Evolutionary conservation across 1,140 invertebrate species (phyloP), one percentile per base, ranked within the genome.

Genomic region (Trachelipus rathkii): DNA sequence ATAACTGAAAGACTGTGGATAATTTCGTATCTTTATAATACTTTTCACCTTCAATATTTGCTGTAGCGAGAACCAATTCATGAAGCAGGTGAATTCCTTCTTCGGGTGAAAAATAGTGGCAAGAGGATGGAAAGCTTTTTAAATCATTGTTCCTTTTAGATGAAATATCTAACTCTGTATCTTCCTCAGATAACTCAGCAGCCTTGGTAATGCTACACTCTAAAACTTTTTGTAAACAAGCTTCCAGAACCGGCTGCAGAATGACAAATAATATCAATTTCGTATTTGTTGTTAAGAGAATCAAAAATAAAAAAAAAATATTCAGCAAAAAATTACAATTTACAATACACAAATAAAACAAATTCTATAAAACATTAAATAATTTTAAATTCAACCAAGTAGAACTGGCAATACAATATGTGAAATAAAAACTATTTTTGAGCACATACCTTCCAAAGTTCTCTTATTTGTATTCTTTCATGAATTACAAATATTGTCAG

Each of bases 1-100:
- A 91, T 0, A 97, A 86, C 53, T 90, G 88, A 91, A 92, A 95
- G n/a, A 95, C 90, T 66, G 83, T 82, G 15, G 81, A 79, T 81
- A 83, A 60, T 19, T 60, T 60, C 2, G 19, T 60, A 15, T 60
- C 50, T 60, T 19, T 60, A 19, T 60, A 13, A 15, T 60, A 13
- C 19, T 19, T 60, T 13, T 60, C 50, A 33, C 8, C 50, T 13
- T n/a, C n/a, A n/a, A 60, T 3, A 13, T 60, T 13, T 60, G 50
- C 50, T 15, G 77, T 71, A 23, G 77, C 77, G 23, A 72, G 76
- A 15, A 74, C 76, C 53, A 78, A 69, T 15, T 73, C 74, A 72
- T 77, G 78, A 9, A 82, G 77, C 21, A 80, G 69, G 0, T 75
- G 70, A 23, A 72, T 71, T 44, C 70, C 74, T 50, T 72, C 75